Evolutionary conservation across 2,113 vertebrate species (phyloP).

Genomic region (Apaloderma vittatum): DNA sequence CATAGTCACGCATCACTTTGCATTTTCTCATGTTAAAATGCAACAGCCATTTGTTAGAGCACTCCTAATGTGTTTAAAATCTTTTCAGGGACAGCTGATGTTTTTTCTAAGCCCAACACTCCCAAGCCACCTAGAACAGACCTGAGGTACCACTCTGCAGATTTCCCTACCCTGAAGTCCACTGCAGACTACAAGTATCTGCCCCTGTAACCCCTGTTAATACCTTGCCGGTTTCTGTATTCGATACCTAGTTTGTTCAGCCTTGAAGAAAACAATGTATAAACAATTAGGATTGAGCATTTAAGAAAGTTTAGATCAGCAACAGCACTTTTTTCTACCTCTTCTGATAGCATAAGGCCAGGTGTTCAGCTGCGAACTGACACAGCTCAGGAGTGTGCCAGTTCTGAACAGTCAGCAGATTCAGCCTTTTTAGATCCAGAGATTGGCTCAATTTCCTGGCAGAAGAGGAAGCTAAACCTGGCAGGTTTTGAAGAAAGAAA

Average conservation of each 20-base stretch:
- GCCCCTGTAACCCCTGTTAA: background rate
- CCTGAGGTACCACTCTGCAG: background rate
- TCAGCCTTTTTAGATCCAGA: background rate
- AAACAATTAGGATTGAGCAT: background rate
- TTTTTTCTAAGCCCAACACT: background rate
- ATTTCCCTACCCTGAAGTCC: background rate
- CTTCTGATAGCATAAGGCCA: background rate
- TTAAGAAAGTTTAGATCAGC: background rate
- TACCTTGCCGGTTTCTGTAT: background rate
- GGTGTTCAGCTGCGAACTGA: background rate
- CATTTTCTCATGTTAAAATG: conserved; percentile 12
- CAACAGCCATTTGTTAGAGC: background rate
- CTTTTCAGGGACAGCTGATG: background rate
- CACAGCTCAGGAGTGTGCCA: background rate
- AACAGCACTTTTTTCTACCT: background rate
- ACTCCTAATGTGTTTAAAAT: background rate
- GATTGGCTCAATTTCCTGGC: background rate
- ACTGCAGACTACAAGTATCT: background rate
- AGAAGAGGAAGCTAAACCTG: background rate
- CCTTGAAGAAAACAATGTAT: background rate
- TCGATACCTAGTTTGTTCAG: background rate
- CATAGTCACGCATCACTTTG: background rate
- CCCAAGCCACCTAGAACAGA: background rate
- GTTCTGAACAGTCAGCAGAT: background rate
- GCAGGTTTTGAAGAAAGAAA: background rate